Conservation (phyloP, 2,888 invertebrate genomes). For the Epinotia ramella region DNA sequence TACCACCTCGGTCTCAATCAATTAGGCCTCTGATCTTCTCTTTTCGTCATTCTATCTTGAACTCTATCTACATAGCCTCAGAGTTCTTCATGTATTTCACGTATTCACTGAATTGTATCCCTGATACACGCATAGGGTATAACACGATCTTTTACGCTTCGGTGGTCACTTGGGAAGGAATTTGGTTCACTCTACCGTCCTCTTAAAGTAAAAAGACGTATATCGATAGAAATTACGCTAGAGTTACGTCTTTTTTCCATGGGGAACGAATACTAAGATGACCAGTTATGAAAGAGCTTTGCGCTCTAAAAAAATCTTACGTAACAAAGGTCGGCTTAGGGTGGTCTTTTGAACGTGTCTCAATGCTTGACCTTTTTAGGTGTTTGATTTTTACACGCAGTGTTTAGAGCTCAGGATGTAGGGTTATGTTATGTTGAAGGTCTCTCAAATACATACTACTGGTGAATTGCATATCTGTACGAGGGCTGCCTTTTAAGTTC, state of each 20-base stretch:
- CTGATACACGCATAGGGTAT: slow-evolving; percentile 11
- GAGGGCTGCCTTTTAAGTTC: too few relatives aligned
- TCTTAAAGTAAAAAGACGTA: background rate
- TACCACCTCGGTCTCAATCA: slow-evolving; percentile 1
- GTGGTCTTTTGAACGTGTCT: slow-evolving; percentile 4
- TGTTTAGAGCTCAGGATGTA: slow-evolving; percentile 1
- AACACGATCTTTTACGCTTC: slow-evolving; percentile 35
- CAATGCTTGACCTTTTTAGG: slow-evolving; percentile 35
- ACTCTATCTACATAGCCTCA: background rate
- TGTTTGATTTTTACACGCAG: slow-evolving; percentile 27
- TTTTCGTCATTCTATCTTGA: background rate
- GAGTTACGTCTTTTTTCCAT: background rate
- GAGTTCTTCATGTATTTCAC: background rate
- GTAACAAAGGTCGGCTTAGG: background rate
- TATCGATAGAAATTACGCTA: background rate
- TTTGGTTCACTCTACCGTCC: slow-evolving; percentile 12
- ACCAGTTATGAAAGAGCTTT: background rate
- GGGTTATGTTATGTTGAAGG: background rate
- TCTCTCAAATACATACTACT: background rate
- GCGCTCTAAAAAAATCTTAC: background rate
- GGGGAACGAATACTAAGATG: background rate
- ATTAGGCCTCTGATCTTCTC: background rate
- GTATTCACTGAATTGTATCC: slow-evolving; percentile 1
- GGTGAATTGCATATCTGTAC: too few relatives aligned
- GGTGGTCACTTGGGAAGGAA: slow-evolving; percentile 18